Base-by-base conservation (phyloP, 2,113 vertebrate species). In the Progne subis region DNA sequence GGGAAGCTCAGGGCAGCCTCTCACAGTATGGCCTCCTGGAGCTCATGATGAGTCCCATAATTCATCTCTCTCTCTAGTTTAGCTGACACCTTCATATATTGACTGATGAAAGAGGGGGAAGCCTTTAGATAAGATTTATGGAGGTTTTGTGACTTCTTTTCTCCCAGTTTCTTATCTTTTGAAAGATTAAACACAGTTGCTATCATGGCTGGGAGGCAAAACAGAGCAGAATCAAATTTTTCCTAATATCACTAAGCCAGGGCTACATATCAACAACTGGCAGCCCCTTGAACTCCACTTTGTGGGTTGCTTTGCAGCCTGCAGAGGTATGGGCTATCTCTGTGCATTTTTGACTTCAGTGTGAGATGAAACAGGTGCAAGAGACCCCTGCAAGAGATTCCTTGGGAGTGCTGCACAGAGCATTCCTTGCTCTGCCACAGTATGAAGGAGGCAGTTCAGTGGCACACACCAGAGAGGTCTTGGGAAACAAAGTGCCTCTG, bases 41-140 rank as follows among this genome's bases (percentile, higher is more conserved):
- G 41, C 28, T 83, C 31, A 7, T 23, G 34, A 75, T 52, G 85
- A 80, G 49, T 59, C 47, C 64, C 1, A 0, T 53, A 82, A 92
- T 59, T 78, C 78, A 83, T 39, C 29, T 14, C 4, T 50, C 43
- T 82, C 60, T 82, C 61, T n/a, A 46, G 52, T 55, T 53, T 8
- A 63, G 55, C 71, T 90, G 91, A 88, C 64, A 83, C 32, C 39
- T 77, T 89, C 71, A 56, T 44, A 52, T 12, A n/a, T 31, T 70
- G 56, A 86, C 50, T 81, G 82, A 87, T 60, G 86, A 95, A 96
- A 94, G 67, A 13, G 46, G 56, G 60, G 50, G 57, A 88, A 91
- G 46, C n/a, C 64, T 95, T 86, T 49, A 91, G 75, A 63, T 94
- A 93, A 86, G 82, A 88, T 96, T 96, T 96, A 96, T 75, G 12